A percentile compares a stretch with the other conserved stretches of the same genome.
Evolutionary conservation across 2,888 invertebrate genomes (phyloP).

Genomic region (Cybosia mesomella): DNA sequence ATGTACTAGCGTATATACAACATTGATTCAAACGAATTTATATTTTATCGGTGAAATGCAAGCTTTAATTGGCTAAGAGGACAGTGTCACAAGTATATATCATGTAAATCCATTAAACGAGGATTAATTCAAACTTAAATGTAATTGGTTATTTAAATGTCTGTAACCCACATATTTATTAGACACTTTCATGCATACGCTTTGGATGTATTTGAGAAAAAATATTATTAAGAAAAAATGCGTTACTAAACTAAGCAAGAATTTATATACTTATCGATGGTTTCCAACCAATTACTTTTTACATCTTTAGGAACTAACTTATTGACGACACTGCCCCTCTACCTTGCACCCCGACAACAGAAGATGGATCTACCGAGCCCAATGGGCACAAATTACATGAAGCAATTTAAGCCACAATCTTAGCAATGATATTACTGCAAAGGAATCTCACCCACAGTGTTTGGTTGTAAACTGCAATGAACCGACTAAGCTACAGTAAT

Average conservation of each 20-base stretch:
- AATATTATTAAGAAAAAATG: no score
- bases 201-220: no score
- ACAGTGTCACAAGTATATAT: no score
- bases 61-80: no score
- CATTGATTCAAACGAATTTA: no score
- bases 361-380: constrained; percentile 72
- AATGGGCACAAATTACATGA: constrained; percentile 75
- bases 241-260: background rate
- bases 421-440: constrained; percentile 79
- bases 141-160: no score
- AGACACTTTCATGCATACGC: no score
- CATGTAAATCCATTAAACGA: no score
- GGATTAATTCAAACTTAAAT: no score
- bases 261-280: constrained; percentile 13
- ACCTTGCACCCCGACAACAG: constrained; percentile 60
- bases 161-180: no score
- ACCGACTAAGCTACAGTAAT: constrained; percentile 43
- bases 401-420: constrained; percentile 82
- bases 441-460: constrained; percentile 72
- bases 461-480: constrained; percentile 62
- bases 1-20: no score
- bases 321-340: constrained; percentile 56
- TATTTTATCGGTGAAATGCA: no score
- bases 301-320: constrained; percentile 54
- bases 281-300: constrained; percentile 56